Evolutionary conservation across 2,888 invertebrate genomes (phyloP), one percentile per base, ranked within the genome.

Genomic region (Eueremaeus valkanovi): DNA sequence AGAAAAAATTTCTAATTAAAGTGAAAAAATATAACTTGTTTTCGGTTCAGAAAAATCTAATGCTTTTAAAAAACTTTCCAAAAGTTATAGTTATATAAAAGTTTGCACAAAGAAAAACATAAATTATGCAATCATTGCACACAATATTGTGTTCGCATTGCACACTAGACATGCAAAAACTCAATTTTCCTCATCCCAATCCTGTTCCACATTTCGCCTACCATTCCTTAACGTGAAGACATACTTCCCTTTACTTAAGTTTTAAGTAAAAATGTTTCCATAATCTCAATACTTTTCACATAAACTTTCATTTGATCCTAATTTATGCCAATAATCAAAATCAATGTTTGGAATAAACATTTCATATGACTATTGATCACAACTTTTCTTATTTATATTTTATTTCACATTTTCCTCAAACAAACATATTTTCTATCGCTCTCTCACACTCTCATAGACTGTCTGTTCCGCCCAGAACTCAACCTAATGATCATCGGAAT

Each of bases 1-100:
- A n/a, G n/a, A n/a, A n/a, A n/a, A n/a, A n/a, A n/a, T n/a, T n/a
- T n/a, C n/a, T n/a, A n/a, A n/a, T n/a, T n/a, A n/a, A n/a, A n/a
- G n/a, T 29, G 29, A 29, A 29, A 58, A 58, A 58, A 58, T 58
- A 29, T 29, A 58, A 58, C 58, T 58, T 58, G 58, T 58, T 58
- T 58, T 58, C 29, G 11, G 58, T 58, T 58, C 27, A 13, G 49
- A 58, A 58, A 24, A 58, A 29, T 31, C 27, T 58, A 58, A 58
- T 31, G 58, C 29, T 58, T 58, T 55, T 27, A 21, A 31, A 49
- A 51, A 58, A 58, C 58, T 58, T 58, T 58, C 29, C 58, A 45
- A 36, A 36, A 8, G 36, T 36, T 5, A 36, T 58, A 58, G 29
- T 29, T 29, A 29, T 58, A 58, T 58, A 31, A 11, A 58, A 58